phyloP scores from a whole-genome alignment of 1,140 invertebrate species.

The Lepidurus arcticus region DNA sequence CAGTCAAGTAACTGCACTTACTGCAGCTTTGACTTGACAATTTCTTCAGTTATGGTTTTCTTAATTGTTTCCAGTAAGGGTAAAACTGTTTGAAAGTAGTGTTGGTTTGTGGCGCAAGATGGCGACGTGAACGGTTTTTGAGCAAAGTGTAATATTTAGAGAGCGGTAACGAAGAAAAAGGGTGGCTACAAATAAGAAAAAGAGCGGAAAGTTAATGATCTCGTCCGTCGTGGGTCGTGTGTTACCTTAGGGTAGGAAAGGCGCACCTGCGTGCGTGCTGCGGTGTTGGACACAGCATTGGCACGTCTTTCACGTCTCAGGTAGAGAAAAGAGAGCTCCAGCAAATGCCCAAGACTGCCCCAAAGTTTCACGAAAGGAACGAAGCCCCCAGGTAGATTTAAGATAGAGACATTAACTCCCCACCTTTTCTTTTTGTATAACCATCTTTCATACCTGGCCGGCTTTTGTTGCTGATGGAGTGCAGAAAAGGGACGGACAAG shows the following conservation, averaged over 20 bases:
- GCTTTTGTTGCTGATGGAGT: not conserved
- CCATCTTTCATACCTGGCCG: constrained; percentile 14
- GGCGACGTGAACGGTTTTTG: not conserved
- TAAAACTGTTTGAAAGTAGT: too few relatives aligned
- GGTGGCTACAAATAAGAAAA: constrained; percentile 6
- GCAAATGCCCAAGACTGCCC: not conserved
- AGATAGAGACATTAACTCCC: constrained; percentile 21
- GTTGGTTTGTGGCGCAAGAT: not conserved
- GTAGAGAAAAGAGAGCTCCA: constrained; percentile 1
- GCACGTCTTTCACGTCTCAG: not conserved
- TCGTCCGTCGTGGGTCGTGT: not conserved
- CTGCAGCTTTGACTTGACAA: too few relatives aligned
- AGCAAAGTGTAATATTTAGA: not conserved
- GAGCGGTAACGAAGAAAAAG: constrained; percentile 9
- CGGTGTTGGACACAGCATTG: not conserved
- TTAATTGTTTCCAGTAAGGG: too few relatives aligned
- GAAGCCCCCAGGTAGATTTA: constrained; percentile 21
- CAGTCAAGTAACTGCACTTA: too few relatives aligned
- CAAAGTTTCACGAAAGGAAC: not conserved
- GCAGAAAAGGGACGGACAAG: not conserved
- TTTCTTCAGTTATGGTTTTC: too few relatives aligned
- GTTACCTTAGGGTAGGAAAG: constrained; percentile 8
- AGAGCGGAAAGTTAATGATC: constrained; percentile 15
- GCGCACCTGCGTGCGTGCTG: constrained; percentile 10
- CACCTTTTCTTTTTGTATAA: constrained; percentile 19